A percentile compares a stretch with the other conserved stretches of the same genome.
Evolutionary conservation across 2,113 vertebrate genomes (phyloP).

Genomic region (Phyllostomus hastatus): DNA sequence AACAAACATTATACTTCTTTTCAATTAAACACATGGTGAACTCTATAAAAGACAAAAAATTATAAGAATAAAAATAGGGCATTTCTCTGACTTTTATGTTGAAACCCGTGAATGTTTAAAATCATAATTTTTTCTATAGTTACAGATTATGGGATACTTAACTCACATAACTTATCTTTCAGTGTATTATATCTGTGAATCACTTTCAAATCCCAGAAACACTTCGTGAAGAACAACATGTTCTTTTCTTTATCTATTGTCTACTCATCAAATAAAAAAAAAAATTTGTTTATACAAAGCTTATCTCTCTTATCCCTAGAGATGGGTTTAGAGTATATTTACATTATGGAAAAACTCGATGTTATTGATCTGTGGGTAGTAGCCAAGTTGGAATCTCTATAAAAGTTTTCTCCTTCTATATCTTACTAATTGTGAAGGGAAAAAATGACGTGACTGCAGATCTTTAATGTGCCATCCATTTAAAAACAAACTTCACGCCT

Average conservation of each 20-base stretch:
- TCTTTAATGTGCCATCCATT: constrained; percentile 37
- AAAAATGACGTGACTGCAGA: neutral
- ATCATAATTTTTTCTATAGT: constrained; percentile 45
- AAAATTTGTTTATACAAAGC: constrained; percentile 29
- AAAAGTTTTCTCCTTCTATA: constrained; percentile 33
- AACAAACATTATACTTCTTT: neutral
- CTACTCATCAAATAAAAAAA: constrained; percentile 35
- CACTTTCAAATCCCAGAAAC: constrained; percentile 23
- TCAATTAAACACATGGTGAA: neutral
- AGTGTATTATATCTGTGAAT: constrained; percentile 26
- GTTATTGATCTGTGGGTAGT: constrained; percentile 49
- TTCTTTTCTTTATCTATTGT: constrained; percentile 56
- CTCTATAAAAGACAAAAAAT: neutral
- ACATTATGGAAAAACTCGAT: neutral
- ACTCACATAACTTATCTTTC: constrained; percentile 33
- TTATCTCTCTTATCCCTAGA: neutral
- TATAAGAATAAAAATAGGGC: neutral
- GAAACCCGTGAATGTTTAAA: neutral
- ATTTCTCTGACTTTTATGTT: neutral
- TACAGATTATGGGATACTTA: neutral
- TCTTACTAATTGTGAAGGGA: constrained; percentile 60
- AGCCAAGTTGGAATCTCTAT: constrained; percentile 28
- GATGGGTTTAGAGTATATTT: constrained; percentile 52
- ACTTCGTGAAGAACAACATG: constrained; percentile 35
- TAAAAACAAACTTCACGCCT: constrained; percentile 51